These are phyloP conservation scores for Saccostrea glomerata DNA, from an alignment of 1,140 invertebrate genomes.

Conservation along the genomic window DNA sequence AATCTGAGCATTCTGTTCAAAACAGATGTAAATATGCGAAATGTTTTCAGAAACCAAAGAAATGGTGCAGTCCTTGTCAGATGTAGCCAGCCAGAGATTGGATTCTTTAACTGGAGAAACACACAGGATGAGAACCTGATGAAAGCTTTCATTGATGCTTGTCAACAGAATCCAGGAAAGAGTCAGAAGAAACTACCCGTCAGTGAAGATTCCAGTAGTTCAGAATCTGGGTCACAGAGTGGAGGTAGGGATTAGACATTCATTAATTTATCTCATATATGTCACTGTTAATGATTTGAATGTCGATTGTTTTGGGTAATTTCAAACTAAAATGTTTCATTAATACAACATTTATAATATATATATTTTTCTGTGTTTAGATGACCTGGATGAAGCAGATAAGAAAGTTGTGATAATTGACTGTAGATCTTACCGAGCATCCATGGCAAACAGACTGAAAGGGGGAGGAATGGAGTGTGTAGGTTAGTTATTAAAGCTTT, in stretches of 20 bases:
- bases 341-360: background rate
- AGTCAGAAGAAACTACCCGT: constrained; percentile 51
- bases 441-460: constrained; percentile 95
- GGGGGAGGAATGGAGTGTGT: constrained; percentile 97
- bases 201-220: constrained; percentile 57
- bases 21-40: background rate
- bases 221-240: constrained; percentile 59
- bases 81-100: constrained; percentile 95
- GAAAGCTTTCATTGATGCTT: constrained; percentile 90
- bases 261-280: too few species aligned
- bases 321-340: background rate
- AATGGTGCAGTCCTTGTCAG: constrained; percentile 96
- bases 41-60: constrained; percentile 83
- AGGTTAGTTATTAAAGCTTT: constrained; percentile 68
- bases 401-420: constrained; percentile 95
- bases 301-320: background rate
- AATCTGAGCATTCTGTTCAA: background rate
- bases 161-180: constrained; percentile 80
- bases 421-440: constrained; percentile 95
- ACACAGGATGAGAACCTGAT: constrained; percentile 92
- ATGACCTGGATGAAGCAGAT: constrained; percentile 41
- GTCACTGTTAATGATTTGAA: too few species aligned
- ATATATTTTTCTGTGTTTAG: background rate
- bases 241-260: constrained; percentile 28
- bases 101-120: constrained; percentile 95